A percentile compares a stretch with the other conserved stretches of the same genome.
These are phyloP conservation scores for Coptodon bakossiorum DNA, from an alignment of 2,113 vertebrate genomes.

Conservation along the genomic window DNA sequence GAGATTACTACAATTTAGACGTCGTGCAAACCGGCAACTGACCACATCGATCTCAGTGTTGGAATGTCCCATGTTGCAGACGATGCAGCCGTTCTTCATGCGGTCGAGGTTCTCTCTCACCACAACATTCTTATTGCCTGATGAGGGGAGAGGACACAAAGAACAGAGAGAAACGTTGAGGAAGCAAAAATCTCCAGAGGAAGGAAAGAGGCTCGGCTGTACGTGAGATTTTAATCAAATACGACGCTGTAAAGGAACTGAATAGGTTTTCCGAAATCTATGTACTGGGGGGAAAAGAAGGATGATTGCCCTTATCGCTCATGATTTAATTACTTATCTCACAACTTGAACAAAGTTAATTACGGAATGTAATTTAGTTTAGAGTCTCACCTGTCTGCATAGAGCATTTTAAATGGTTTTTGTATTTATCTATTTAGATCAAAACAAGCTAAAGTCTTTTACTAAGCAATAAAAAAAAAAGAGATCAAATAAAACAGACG, in stretches of 20 bases:
- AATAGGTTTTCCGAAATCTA: neutral
- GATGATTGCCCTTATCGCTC: neutral
- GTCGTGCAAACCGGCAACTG: constrained; percentile 10
- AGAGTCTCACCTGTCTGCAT: neutral
- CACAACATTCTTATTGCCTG: constrained; percentile 98
- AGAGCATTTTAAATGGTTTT: neutral
- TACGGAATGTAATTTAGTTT: neutral
- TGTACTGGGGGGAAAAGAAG: neutral
- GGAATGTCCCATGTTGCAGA: constrained; percentile 99
- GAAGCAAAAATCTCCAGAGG: neutral
- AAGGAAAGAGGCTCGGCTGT: neutral
- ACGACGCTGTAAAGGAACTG: neutral
- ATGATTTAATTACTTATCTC: neutral
- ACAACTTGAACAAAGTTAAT: neutral
- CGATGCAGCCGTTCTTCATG: constrained; percentile 98
- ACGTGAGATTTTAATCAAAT: neutral
- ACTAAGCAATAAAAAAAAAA: neutral
- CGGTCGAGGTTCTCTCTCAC: constrained; percentile 91
- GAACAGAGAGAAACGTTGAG: neutral
- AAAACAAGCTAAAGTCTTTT: neutral
- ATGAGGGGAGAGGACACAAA: neutral
- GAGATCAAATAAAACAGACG: neutral
- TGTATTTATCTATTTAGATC: neutral
- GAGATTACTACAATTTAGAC: neutral
- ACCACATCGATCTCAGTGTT: constrained; percentile 99